Conservation (phyloP, 2,888 invertebrate genomes). For the Chrysopilus asiliformis region DNA sequence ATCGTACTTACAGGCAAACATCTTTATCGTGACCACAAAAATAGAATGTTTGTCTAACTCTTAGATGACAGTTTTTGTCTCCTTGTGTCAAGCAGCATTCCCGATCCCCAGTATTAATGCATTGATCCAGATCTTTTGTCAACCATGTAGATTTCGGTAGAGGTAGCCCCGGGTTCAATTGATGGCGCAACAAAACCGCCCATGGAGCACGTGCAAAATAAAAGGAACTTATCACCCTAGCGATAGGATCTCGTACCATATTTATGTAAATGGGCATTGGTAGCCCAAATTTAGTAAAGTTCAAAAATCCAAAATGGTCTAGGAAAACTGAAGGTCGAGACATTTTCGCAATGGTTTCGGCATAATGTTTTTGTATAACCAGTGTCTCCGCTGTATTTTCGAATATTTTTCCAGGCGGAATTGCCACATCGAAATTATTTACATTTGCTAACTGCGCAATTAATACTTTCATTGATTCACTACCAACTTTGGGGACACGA, state of each 20-base stretch:
- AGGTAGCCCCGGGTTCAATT: conserved; percentile 36
- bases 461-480: conserved; percentile 78
- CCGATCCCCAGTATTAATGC: conserved; percentile 63
- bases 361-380: conserved; percentile 53
- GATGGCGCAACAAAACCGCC: conserved; percentile 38
- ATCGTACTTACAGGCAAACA: conserved; percentile 58
- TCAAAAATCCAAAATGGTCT: conserved; percentile 75
- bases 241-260: conserved; percentile 72
- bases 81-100: conserved; percentile 66
- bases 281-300: conserved; percentile 61
- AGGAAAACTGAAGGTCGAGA: conserved; percentile 67
- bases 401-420: conserved; percentile 63
- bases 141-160: too few species aligned
- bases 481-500: conserved; percentile 80
- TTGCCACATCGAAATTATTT: conserved; percentile 47
- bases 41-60: conserved; percentile 68
- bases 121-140: conserved; percentile 57
- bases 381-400: conserved; percentile 45
- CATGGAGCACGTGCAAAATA: conserved; percentile 79
- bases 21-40: conserved; percentile 66
- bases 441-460: too few species aligned
- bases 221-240: conserved; percentile 77
- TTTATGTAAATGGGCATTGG: conserved; percentile 75
- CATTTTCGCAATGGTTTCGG: conserved; percentile 56
- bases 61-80: conserved; percentile 64